phyloP scores from a whole-genome alignment of 2,888 invertebrate species.

The Notodonta ziczac region DNA sequence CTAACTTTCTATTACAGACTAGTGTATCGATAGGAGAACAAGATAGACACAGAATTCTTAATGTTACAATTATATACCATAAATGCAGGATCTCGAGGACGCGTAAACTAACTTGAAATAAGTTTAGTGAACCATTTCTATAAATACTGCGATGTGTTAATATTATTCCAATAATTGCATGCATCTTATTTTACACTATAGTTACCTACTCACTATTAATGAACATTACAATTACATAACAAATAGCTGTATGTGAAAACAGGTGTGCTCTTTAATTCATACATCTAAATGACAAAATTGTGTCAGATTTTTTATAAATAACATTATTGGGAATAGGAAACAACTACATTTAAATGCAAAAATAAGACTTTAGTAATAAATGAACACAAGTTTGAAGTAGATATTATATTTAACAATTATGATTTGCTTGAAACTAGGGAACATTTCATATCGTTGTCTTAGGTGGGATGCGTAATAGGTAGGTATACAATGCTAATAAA shows the following conservation, averaged over 20 bases:
- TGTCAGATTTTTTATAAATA: constrained; percentile 38
- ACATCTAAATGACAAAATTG: constrained; percentile 33
- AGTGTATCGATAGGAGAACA: constrained; percentile 30
- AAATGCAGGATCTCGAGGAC: constrained; percentile 59
- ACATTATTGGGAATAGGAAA: constrained; percentile 48
- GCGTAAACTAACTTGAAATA: constrained; percentile 33
- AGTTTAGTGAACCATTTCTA: constrained; percentile 40
- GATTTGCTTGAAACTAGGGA: constrained; percentile 55
- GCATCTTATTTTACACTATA: constrained; percentile 25
- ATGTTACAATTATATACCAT: constrained; percentile 38
- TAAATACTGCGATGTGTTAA: constrained; percentile 58
- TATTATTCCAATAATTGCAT: constrained; percentile 26
- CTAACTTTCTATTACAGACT: constrained; percentile 12
- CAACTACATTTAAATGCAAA: constrained; percentile 60
- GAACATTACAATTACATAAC: constrained; percentile 29
- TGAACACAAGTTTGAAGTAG: constrained; percentile 63
- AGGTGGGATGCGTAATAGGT: constrained; percentile 62
- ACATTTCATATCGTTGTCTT: constrained; percentile 51
- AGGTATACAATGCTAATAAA: constrained; percentile 18
- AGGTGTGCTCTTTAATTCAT: constrained; percentile 52
- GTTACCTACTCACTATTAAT: constrained; percentile 27
- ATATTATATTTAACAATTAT: constrained; percentile 41
- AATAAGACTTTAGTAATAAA: constrained; percentile 44
- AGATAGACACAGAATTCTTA: constrained; percentile 15
- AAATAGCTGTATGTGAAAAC: constrained; percentile 53